Evolutionary conservation across 2,888 invertebrate species (phyloP).

Genomic region (Smittia aterrima): DNA sequence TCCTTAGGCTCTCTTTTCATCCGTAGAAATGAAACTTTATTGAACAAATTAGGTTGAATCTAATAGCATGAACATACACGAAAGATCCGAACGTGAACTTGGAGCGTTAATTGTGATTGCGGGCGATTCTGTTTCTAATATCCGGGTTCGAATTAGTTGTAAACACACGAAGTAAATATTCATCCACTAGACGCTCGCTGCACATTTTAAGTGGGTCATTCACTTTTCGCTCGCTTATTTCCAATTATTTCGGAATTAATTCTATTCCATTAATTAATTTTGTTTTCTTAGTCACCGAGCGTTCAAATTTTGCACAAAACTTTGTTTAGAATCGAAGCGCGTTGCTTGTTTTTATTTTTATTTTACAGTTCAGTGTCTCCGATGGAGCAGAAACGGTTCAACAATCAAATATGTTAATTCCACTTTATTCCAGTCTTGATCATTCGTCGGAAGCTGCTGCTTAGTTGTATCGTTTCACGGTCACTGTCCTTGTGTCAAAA

Average conservation of each 20-base stretch:
- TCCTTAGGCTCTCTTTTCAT: background rate
- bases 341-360: background rate
- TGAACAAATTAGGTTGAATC: conserved; percentile 21
- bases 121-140: background rate
- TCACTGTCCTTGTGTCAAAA: conserved; percentile 12
- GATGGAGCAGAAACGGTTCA: conserved; percentile 23
- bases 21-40: background rate
- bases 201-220: conserved; percentile 35
- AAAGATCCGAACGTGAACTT: background rate
- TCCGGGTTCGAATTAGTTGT: conserved; percentile 37
- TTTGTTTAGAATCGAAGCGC: background rate
- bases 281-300: background rate
- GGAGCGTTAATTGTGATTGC: background rate
- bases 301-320: background rate
- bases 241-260: background rate
- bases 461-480: background rate
- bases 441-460: background rate
- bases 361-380: conserved; percentile 25
- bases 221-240: conserved; percentile 7
- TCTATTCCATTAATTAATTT: conserved; percentile 17
- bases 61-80: conserved; percentile 18
- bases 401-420: conserved; percentile 14
- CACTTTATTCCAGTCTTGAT: conserved; percentile 23
- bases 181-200: conserved; percentile 2
- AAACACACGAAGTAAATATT: conserved; percentile 9